Base-by-base conservation (phyloP, 2,113 vertebrate species). In the Ptilonorhynchus violaceus region DNA sequence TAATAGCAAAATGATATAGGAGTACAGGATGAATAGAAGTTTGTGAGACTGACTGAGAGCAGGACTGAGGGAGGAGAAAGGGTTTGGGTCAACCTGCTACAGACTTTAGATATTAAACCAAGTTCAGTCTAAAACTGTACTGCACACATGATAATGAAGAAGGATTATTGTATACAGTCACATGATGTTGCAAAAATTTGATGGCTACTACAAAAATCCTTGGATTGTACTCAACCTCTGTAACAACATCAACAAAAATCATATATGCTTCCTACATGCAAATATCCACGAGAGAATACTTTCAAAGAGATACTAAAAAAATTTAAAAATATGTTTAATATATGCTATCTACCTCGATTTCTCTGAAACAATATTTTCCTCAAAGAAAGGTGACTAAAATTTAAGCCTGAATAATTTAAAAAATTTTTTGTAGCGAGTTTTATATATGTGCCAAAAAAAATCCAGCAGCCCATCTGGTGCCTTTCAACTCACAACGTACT, bases 31-130 rank as follows among this genome's bases (percentile, higher is more conserved):
- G 27, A 75, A 60, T 13, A n/a, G 35, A 82, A 76, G 13, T 5
- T 33, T 0, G 0, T 11, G 62, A 80, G n/a, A 72, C 7, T 1
- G 2, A 77, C 35, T 39, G 47, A 64, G 2, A 91, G 35, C 10
- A 89, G 5, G 11, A 46, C 18, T 60, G 39, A 82, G 0, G 3
- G 14, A 88, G 25, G 5, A 73, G 25, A 92, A 69, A 4, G 5
- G 27, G 19, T 82, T 85, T 85, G 33, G 33, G 30, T 53, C 41
- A 58, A 64, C n/a, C 5, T 72, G 37, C 14, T 90, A 46, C 2
- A 70, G 31, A 62, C 12, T 85, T 85, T 62, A 72, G 41, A 58
- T 5, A 62, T 64, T 49, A 85, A 79, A 73, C 9, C 31, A 90
- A 66, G 18, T 10, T 64, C 28, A 85, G 37, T 46, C 23, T 62